Evolutionary conservation across 2,113 vertebrate genomes (phyloP), one percentile per base, ranked within the genome.

Genomic region (Symphodus melops): DNA sequence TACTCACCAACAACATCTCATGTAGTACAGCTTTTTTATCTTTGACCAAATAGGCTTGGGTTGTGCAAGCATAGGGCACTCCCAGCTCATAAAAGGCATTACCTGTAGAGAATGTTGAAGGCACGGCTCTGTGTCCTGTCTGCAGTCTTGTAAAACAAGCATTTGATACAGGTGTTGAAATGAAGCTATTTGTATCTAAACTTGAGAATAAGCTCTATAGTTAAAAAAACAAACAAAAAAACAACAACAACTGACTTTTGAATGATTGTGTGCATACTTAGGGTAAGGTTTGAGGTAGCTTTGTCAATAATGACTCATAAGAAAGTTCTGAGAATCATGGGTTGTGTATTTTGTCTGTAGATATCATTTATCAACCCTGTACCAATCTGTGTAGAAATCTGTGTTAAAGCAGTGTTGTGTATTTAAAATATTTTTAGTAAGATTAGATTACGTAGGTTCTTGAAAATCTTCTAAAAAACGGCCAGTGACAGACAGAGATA

Each of bases 71-170:
- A 68, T 44, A 51, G 61, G 67, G 33, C 63, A 56, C 61, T 71
- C 41, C 70, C 75, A 28, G 41, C 56, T 82, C 49, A 58, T 76
- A 74, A 83, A 80, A 49, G 8, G 14, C 62, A 19, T 87, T 68
- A 79, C 46, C 17, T 57, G 61, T 59, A 42, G 63, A 59, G 51
- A 67, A 81, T 83, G 72, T 61, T 6, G 14, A 68, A 64, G 73
- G 67, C 3, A 64, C 77, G 19, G 10, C 41, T 56, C 11, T 20
- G 13, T 4, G 1, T 28, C 14, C 23, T 61, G 23, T 81, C 61
- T 63, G 58, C 36, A 14, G 28, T 49, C 41, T 59, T 53, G 13
- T 72, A 44, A 63, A 78, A 62, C 53, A 72, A 59, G 20, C 16
- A 60, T 68, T 72, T 33, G 2, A 58, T 21, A 42, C 41, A 28